phyloP scores from a whole-genome alignment of 1,140 invertebrate species.

The Drosophila equinoxialis region DNA sequence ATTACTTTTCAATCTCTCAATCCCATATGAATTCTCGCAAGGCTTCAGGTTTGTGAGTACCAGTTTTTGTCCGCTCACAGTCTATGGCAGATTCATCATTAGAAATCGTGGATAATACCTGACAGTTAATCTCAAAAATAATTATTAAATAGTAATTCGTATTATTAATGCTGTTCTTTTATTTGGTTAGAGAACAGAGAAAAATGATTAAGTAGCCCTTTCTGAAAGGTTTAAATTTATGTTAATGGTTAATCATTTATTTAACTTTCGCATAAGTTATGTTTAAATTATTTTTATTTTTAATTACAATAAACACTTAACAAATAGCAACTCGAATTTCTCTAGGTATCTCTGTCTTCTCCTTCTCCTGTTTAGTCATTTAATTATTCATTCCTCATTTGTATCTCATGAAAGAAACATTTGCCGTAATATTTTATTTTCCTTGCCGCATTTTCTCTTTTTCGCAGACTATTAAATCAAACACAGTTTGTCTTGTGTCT shows the following conservation, averaged over 20 bases:
- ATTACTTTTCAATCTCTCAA: no score
- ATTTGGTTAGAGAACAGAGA: background rate
- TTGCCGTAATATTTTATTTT: constrained; percentile 45
- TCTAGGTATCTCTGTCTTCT: background rate
- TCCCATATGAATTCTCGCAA: no score
- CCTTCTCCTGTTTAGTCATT: background rate
- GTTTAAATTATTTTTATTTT: background rate
- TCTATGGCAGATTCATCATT: no score
- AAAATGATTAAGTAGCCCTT: constrained; percentile 3
- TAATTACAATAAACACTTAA: constrained; percentile 6
- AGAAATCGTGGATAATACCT: no score
- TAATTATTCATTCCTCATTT: constrained; percentile 28
- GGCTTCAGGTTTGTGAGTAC: no score
- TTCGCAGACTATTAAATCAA: constrained; percentile 58
- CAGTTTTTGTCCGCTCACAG: no score
- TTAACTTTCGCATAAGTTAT: constrained; percentile 3
- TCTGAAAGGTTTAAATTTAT: constrained; percentile 13
- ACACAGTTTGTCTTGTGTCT: constrained; percentile 35
- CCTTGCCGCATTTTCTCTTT: constrained; percentile 20
- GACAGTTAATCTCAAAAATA: no score
- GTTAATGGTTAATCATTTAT: constrained; percentile 3
- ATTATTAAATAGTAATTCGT: no score
- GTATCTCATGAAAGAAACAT: constrained; percentile 41
- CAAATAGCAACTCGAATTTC: constrained; percentile 3
- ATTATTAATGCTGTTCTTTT: background rate